Evolutionary conservation across 2,113 vertebrate species (phyloP).

Genomic region (Erinaceus europaeus): DNA sequence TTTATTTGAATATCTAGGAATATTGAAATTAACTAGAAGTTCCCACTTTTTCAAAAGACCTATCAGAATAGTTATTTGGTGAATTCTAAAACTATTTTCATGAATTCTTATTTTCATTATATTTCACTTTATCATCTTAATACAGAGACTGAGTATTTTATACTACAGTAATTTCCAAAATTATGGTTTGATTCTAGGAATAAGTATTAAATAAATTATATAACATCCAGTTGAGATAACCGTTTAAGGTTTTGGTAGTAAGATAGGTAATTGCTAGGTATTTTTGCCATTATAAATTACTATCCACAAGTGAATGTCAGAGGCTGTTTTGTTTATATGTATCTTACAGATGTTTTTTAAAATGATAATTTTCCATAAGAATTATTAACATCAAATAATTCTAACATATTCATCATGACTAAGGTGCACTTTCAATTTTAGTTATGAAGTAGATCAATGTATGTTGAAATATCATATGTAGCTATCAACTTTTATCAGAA

Average conservation of each 20-base stretch:
- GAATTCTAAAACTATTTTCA: not conserved
- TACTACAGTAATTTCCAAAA: not conserved
- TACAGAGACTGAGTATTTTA: not conserved
- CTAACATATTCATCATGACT: not conserved
- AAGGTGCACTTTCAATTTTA: slow-evolving; percentile 6
- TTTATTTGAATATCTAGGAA: not conserved
- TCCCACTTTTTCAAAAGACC: not conserved
- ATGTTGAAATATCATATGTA: not conserved
- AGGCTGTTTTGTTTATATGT: slow-evolving; percentile 16
- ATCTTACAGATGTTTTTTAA: not conserved
- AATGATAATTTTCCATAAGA: slow-evolving; percentile 13
- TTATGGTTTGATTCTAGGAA: not conserved
- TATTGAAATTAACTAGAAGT: not conserved
- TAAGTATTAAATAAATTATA: not conserved
- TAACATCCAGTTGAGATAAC: not conserved
- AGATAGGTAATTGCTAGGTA: not conserved
- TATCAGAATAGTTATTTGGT: not conserved
- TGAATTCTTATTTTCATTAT: not conserved
- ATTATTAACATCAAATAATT: slow-evolving; percentile 28
- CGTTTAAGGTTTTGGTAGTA: slow-evolving; percentile 3
- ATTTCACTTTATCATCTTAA: not conserved
- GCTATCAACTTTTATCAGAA: slow-evolving; percentile 29
- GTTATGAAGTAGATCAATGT: slow-evolving; percentile 31
- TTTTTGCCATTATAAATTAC: not conserved
- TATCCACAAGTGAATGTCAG: not conserved